Conservation (phyloP, 2,797 vertebrate genomes). For the Antrozous pallidus region DNA sequence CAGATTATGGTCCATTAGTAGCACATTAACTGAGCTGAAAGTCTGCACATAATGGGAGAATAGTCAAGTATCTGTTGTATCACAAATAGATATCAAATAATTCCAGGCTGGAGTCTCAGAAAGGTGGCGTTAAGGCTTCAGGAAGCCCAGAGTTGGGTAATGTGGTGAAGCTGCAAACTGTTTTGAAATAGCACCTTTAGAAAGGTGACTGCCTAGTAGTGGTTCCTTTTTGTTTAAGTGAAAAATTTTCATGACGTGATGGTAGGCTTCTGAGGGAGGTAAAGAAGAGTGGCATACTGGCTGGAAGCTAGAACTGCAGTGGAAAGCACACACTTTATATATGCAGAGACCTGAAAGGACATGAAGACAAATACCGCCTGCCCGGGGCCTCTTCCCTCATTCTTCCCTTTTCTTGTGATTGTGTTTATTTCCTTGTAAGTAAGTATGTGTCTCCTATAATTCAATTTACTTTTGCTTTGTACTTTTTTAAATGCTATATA, state of each 20-base stretch:
- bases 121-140: not conserved
- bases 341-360: not conserved
- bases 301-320: not conserved
- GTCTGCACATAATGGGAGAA: not conserved
- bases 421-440: not conserved
- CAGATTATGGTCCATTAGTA: not conserved
- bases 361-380: not conserved
- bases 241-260: not conserved
- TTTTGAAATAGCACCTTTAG: conserved; percentile 4
- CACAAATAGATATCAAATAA: not conserved
- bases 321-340: not conserved
- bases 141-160: not conserved
- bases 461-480: conserved; percentile 18
- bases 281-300: not conserved
- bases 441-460: not conserved
- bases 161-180: not conserved
- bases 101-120: not conserved
- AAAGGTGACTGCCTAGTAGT: not conserved
- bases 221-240: not conserved
- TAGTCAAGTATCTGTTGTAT: not conserved
- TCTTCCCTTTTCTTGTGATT: not conserved
- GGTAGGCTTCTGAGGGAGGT: not conserved
- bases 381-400: not conserved
- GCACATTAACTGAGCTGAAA: conserved; percentile 4
- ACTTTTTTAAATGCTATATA: not conserved